Conservation (phyloP, 2,113 vertebrate genomes). For the Microcebus jonahi region DNA sequence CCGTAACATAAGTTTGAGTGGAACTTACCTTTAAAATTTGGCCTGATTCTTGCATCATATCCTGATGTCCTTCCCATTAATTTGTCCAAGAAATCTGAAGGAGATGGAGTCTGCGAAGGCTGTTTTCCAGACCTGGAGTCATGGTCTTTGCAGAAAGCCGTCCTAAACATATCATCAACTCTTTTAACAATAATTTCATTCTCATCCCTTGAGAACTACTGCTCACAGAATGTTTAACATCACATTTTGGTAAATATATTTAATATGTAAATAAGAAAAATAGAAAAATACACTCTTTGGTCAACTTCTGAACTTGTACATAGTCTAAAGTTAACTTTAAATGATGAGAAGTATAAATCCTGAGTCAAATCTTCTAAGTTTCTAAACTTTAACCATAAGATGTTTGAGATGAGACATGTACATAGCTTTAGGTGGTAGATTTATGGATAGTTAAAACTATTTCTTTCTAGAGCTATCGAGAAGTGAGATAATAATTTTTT, state of each 20-base stretch:
- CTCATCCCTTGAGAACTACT: not conserved
- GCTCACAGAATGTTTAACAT: constrained; percentile 9
- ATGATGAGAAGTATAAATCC: constrained; percentile 22
- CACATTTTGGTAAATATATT: constrained; percentile 20
- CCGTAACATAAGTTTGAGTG: constrained; percentile 57
- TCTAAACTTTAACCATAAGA: constrained; percentile 33
- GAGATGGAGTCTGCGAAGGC: constrained; percentile 94
- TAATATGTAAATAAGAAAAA: constrained; percentile 5
- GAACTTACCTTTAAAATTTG: constrained; percentile 98
- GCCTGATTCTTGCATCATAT: constrained; percentile 98
- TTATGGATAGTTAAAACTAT: not conserved
- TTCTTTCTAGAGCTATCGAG: constrained; percentile 42
- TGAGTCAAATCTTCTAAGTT: not conserved
- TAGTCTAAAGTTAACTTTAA: constrained; percentile 59
- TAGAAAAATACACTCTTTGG: not conserved
- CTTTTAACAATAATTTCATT: constrained; percentile 59
- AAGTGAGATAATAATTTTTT: not conserved
- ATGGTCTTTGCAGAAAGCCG: constrained; percentile 94
- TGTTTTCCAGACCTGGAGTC: constrained; percentile 93
- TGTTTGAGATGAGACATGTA: not conserved
- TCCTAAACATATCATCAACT: constrained; percentile 88
- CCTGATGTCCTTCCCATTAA: constrained; percentile 98
- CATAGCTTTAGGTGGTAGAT: constrained; percentile 23
- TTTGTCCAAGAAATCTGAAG: constrained; percentile 99
- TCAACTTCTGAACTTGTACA: constrained; percentile 50